Percentiles rank a stretch among this genome's conserved stretches.
These are phyloP conservation scores for Pseudorhiza aurosa DNA, from an alignment of 30 jellyfish, hydroid and myxozoan species.

Conservation along the genomic window DNA sequence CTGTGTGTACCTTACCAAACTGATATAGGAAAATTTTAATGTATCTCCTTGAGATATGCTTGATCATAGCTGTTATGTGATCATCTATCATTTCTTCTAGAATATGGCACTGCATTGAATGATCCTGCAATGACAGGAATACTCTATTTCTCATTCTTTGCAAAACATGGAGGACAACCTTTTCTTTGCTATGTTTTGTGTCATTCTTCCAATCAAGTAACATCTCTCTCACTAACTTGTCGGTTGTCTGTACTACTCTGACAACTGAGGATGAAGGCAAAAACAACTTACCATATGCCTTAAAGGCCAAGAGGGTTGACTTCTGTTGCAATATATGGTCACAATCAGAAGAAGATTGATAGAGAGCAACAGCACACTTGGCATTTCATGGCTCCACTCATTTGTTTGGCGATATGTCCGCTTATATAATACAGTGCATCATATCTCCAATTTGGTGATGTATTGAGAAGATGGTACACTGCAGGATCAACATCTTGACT, in stretches of 20 bases:
- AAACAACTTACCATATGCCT: slow-evolving; percentile 27
- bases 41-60: neutral
- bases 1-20: no score
- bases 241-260: slow-evolving; percentile 19
- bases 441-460: slow-evolving; percentile 1
- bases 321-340: neutral
- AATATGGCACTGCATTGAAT: slow-evolving; percentile 2
- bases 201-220: slow-evolving; percentile 14
- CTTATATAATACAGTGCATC: slow-evolving; percentile 32
- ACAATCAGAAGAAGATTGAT: neutral
- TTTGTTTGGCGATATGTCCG: slow-evolving; percentile 17
- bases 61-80: neutral
- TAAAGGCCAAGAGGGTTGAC: slow-evolving; percentile 31
- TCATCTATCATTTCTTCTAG: neutral
- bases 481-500: slow-evolving; percentile 6
- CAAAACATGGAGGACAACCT: slow-evolving; percentile 8
- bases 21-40: no score
- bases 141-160: neutral
- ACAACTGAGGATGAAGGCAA: slow-evolving; percentile 17
- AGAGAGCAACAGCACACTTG: slow-evolving; percentile 32
- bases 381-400: slow-evolving; percentile 31
- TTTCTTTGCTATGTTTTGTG: slow-evolving; percentile 6
- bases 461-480: neutral
- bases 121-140: neutral
- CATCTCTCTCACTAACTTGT: slow-evolving; percentile 11